These are phyloP conservation scores for Empidonax traillii DNA, from an alignment of 2,113 vertebrate genomes.

Conservation along the genomic window DNA sequence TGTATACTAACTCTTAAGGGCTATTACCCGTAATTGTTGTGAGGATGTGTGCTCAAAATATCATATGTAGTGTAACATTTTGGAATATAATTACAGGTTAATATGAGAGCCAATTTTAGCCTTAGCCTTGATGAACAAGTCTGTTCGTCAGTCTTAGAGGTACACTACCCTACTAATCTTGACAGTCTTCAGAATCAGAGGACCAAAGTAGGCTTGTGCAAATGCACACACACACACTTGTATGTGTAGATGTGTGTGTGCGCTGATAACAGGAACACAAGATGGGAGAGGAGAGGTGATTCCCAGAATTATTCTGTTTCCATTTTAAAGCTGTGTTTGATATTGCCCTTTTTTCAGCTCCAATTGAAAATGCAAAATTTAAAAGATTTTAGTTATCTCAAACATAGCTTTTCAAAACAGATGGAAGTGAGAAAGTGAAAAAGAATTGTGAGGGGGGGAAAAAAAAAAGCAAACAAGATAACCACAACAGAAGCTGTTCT, in stretches of 20 bases:
- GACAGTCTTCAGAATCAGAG: neutral
- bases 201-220: neutral
- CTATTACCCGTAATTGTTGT: neutral
- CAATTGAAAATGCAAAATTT: neutral
- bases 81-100: neutral
- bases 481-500: conserved; percentile 36
- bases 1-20: neutral
- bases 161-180: neutral
- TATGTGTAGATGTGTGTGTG: accelerated
- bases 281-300: neutral
- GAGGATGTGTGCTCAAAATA: neutral
- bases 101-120: neutral
- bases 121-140: neutral
- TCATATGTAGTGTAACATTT: neutral
- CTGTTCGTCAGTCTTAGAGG: neutral
- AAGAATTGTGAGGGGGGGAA: neutral
- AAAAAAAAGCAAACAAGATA: neutral
- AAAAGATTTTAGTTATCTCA: neutral
- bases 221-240: accelerated
- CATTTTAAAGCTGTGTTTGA: neutral
- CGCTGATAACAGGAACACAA: neutral
- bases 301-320: neutral
- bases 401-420: conserved; percentile 34
- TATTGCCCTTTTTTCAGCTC: neutral
- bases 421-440: conserved; percentile 33